Evolutionary conservation across 1,140 invertebrate genomes (phyloP).

Genomic region (Tetragonula clypearis): DNA sequence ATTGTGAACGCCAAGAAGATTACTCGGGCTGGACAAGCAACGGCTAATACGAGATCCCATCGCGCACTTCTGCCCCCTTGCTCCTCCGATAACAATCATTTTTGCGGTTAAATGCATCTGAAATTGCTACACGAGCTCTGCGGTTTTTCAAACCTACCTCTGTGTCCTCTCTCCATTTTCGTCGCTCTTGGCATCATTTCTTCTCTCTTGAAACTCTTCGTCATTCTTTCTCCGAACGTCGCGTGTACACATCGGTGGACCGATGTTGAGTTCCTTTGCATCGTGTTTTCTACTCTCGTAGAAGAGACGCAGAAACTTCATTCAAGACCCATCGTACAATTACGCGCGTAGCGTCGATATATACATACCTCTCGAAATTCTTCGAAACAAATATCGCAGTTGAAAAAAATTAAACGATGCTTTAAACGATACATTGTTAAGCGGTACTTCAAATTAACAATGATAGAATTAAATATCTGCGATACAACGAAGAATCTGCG

Average conservation of each 20-base stretch:
- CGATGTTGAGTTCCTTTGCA: background rate
- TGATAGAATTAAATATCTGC: too few relatives aligned
- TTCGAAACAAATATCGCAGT: too few relatives aligned
- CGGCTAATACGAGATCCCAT: conserved; percentile 52
- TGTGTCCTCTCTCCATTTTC: background rate
- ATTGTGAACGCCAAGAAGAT: conserved; percentile 56
- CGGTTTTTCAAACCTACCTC: conserved; percentile 59
- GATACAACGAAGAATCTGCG: too few relatives aligned
- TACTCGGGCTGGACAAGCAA: conserved; percentile 59
- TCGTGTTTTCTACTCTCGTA: background rate
- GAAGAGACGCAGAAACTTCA: background rate
- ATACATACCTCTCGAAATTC: too few relatives aligned
- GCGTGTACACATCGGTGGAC: background rate
- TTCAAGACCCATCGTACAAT: too few relatives aligned
- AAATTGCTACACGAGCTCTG: conserved; percentile 74
- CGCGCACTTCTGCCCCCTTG: background rate
- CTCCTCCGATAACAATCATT: conserved; percentile 74
- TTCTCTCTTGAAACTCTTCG: too few relatives aligned
- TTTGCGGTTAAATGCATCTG: conserved; percentile 74
- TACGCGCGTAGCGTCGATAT: too few relatives aligned
- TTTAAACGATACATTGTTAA: too few relatives aligned
- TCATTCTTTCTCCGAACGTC: background rate
- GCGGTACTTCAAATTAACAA: too few relatives aligned
- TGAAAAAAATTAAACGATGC: too few relatives aligned
- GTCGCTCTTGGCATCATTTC: background rate